Conservation (phyloP, 2,113 vertebrate genomes). For the Poecile atricapillus region DNA sequence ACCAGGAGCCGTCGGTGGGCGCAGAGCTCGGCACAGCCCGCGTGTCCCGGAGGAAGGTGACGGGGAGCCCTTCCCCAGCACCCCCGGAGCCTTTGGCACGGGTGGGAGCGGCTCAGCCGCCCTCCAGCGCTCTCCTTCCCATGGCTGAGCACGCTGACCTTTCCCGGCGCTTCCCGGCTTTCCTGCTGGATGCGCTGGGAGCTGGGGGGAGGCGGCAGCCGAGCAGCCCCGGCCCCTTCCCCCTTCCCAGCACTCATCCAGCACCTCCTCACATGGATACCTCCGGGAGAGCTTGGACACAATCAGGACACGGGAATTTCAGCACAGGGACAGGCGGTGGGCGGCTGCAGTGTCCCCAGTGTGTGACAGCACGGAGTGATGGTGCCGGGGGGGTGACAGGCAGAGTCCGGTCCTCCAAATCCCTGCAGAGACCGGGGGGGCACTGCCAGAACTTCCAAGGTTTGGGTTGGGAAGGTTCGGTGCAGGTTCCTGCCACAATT, state of each 20-base stretch:
- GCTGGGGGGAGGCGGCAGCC: background rate
- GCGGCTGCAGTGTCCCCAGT: background rate
- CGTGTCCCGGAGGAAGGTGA: background rate
- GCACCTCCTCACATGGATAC: background rate
- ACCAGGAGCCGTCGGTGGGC: accelerated
- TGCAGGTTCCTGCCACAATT: accelerated
- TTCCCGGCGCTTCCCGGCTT: background rate
- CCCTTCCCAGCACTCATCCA: background rate
- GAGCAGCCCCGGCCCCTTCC: background rate
- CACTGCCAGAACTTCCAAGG: background rate
- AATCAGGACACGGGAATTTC: conserved; percentile 14
- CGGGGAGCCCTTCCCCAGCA: background rate
- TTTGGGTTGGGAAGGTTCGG: background rate
- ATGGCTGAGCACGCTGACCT: conserved; percentile 42
- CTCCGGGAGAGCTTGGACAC: background rate
- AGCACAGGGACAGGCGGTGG: background rate
- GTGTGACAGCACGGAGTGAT: background rate
- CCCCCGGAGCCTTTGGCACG: background rate
- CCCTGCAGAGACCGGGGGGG: background rate
- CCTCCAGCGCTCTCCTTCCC: background rate
- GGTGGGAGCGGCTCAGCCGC: background rate
- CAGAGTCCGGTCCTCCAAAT: background rate
- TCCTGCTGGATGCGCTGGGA: background rate
- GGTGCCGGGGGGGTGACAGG: background rate
- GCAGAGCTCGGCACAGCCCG: background rate